Percentiles rank a stretch among this genome's conserved stretches.
Conservation (phyloP, 2,888 invertebrate genomes). For the Macaria liturata region DNA sequence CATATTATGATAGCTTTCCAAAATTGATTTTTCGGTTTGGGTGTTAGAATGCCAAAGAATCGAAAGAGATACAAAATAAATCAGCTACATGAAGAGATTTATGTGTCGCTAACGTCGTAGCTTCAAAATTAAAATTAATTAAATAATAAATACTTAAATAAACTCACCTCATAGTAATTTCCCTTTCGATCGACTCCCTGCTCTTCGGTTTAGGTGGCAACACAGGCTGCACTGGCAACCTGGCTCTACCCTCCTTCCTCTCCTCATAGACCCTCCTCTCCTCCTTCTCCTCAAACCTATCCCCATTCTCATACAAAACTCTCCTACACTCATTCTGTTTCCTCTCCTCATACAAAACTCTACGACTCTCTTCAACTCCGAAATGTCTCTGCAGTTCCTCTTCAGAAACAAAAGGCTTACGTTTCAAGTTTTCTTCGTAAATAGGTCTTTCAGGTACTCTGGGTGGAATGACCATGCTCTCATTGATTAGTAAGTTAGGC, state of each 20-base stretch:
- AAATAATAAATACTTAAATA: neutral
- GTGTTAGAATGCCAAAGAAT: too few species aligned
- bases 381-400: conserved; percentile 76
- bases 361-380: conserved; percentile 73
- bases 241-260: conserved; percentile 18
- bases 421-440: conserved; percentile 56
- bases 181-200: conserved; percentile 72
- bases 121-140: too few species aligned
- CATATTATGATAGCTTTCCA: too few species aligned
- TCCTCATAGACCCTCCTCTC: conserved; percentile 14
- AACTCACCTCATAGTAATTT: conserved; percentile 75
- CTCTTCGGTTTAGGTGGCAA: conserved; percentile 71
- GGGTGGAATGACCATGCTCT: conserved; percentile 51
- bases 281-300: conserved; percentile 16
- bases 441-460: conserved; percentile 47
- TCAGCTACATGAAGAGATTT: too few species aligned
- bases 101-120: too few species aligned
- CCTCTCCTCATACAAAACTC: conserved; percentile 63
- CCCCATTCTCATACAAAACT: conserved; percentile 24
- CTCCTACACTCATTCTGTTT: conserved; percentile 42
- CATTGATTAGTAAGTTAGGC: conserved; percentile 73
- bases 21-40: too few species aligned
- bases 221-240: conserved; percentile 45
- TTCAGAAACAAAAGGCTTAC: conserved; percentile 75
- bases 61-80: too few species aligned